Evolutionary conservation across 1,140 invertebrate genomes (phyloP).

Genomic region (Bombus ignitus): DNA sequence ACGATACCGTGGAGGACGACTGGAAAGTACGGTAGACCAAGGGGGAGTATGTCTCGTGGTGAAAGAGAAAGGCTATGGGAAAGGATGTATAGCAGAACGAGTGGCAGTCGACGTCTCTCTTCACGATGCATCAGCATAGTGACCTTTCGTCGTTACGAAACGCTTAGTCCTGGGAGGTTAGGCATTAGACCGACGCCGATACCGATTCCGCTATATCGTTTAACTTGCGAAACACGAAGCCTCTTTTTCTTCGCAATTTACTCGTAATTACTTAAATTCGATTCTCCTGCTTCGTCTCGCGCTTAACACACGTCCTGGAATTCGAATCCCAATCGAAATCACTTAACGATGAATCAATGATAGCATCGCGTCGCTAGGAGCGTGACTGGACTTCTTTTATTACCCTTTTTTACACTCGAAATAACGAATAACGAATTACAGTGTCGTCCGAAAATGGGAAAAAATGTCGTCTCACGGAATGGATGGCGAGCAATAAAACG

Average conservation of each 20-base stretch:
- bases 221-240: slow-evolving; percentile 2
- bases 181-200: slow-evolving; percentile 5
- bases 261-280: slow-evolving; percentile 24
- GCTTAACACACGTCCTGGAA: not conserved
- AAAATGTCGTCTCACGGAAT: too few species aligned
- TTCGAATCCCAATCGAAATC: not conserved
- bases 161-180: slow-evolving; percentile 23
- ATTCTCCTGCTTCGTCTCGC: not conserved
- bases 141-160: slow-evolving; percentile 66
- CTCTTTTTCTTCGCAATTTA: not conserved
- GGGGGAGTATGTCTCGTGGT: slow-evolving; percentile 5
- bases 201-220: slow-evolving; percentile 21
- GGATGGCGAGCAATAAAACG: too few species aligned
- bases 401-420: too few species aligned
- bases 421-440: too few species aligned
- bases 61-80: slow-evolving; percentile 67
- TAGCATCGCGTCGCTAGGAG: not conserved
- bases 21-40: slow-evolving; percentile 43
- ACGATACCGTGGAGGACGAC: not conserved
- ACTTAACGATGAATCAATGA: not conserved
- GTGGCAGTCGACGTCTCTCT: slow-evolving; percentile 25
- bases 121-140: slow-evolving; percentile 56
- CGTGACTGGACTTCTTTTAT: too few species aligned
- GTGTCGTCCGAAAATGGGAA: too few species aligned
- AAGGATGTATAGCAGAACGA: slow-evolving; percentile 57